Base-by-base conservation (phyloP, 2,888 invertebrate genomes). In the Zhengitettix transpicula region DNA sequence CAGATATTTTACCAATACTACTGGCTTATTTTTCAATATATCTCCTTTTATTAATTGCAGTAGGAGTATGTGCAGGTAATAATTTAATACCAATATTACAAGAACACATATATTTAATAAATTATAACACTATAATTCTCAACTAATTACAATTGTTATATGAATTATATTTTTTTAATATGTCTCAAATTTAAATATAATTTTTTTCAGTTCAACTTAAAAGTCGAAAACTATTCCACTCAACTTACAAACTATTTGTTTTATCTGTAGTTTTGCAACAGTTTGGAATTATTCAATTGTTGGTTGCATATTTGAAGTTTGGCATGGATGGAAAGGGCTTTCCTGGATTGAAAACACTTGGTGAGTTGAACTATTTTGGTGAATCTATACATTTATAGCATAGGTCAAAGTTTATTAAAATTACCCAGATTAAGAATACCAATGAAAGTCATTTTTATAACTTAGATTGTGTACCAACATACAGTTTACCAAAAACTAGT, bases 161-260 rank as follows among this genome's bases (percentile, higher is more conserved):
- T 47, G n/a, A 14, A 14, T 14, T 8, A 16, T 14, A 12, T 9
- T 54, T 54, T 28, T 15, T 28, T 14, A 14, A n/a, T n/a, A 11
- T n/a, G 1, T 28, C 28, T 15, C 3, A 5, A 53, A 16, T 11
- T 16, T 10, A 14, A 28, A 9, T 57, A 1, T 16, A 16, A 44
- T 60, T 54, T 59, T 42, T 71, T 71, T 77, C 84, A 70, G 82
- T 86, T 44, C 85, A 89, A 69, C 73, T 94, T 9, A 84, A 84
- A 68, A 79, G 85, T 0, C 78, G 91, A 5, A 89, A 92, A 68
- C 75, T 95, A 0, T 78, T 93, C 51, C 94, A 95, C 71, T 80
- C 88, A 1, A 93, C 94, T 0, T 95, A 92, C 75, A 91, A 92
- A 70, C 73, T 95, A 68, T 95, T 87, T 70, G 78, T 89, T 47